Evolutionary conservation across 2,797 vertebrate species (phyloP).

Genomic region (Phaenicophaeus curvirostris): DNA sequence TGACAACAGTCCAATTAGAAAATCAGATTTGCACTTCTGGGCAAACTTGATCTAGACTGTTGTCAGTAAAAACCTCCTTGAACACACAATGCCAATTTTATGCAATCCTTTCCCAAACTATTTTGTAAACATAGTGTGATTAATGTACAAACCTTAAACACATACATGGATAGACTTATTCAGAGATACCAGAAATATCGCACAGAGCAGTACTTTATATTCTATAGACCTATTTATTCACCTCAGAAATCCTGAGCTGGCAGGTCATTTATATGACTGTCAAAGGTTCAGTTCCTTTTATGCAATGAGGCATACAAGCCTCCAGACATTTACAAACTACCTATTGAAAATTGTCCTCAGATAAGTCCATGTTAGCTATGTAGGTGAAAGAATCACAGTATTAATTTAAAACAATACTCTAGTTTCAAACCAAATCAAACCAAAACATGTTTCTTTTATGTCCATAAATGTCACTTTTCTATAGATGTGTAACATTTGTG

Average conservation of each 20-base stretch:
- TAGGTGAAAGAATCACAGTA: not conserved
- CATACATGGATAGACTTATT: not conserved
- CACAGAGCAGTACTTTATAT: not conserved
- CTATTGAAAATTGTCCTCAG: not conserved
- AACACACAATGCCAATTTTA: not conserved
- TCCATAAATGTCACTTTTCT: not conserved
- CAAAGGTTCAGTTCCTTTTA: not conserved
- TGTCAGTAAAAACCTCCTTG: not conserved
- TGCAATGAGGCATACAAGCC: not conserved
- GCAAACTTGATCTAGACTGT: not conserved
- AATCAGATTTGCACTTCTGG: not conserved
- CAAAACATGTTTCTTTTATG: not conserved
- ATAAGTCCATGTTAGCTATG: not conserved
- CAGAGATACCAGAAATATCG: not conserved
- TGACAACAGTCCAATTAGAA: not conserved
- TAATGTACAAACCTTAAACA: not conserved
- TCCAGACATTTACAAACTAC: not conserved
- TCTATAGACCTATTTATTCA: not conserved
- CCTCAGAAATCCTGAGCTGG: not conserved
- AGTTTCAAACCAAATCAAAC: not conserved
- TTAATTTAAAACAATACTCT: not conserved
- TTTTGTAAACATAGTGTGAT: conserved; percentile 2
- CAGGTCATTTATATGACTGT: not conserved
- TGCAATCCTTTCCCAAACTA: not conserved
- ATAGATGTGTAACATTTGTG: not conserved